Conservation (phyloP, 2,113 vertebrate genomes). For the Hypomesus transpacificus region DNA sequence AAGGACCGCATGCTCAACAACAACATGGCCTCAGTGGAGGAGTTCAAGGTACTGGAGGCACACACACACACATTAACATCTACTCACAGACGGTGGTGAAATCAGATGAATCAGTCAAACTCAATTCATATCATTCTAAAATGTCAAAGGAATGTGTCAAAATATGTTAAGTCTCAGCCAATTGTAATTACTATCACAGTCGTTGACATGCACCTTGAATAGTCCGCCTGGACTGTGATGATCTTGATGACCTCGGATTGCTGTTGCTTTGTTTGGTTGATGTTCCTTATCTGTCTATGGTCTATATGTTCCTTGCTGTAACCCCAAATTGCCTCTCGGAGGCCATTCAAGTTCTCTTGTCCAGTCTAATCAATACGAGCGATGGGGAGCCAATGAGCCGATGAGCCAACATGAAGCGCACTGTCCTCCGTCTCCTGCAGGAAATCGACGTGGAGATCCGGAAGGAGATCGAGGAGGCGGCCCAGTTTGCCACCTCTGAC, state of each 20-base stretch:
- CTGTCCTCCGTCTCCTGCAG: constrained; percentile 55
- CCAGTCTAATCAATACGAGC: background rate
- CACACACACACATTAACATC: background rate
- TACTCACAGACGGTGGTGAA: background rate
- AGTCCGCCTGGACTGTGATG: too few relatives aligned
- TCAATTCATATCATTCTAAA: too few relatives aligned
- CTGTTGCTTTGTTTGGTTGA: too few relatives aligned
- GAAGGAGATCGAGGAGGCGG: constrained; percentile 89
- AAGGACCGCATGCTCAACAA: constrained; percentile 90
- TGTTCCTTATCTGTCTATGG: too few relatives aligned
- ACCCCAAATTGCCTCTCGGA: too few relatives aligned
- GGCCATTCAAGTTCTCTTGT: background rate
- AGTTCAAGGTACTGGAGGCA: constrained; percentile 82
- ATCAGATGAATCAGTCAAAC: background rate
- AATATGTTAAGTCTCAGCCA: too few relatives aligned
- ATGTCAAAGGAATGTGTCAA: too few relatives aligned
- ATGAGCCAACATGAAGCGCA: constrained; percentile 8
- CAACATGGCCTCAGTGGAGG: constrained; percentile 86
- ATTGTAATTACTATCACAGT: too few relatives aligned
- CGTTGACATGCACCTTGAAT: too few relatives aligned
- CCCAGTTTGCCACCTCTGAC: constrained; percentile 90
- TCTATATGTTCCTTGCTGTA: too few relatives aligned
- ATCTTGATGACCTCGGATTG: too few relatives aligned
- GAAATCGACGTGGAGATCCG: constrained; percentile 88
- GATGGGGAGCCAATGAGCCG: background rate